phyloP scores from a whole-genome alignment of 2,888 invertebrate genomes.

The Ennomos quercinarius region DNA sequence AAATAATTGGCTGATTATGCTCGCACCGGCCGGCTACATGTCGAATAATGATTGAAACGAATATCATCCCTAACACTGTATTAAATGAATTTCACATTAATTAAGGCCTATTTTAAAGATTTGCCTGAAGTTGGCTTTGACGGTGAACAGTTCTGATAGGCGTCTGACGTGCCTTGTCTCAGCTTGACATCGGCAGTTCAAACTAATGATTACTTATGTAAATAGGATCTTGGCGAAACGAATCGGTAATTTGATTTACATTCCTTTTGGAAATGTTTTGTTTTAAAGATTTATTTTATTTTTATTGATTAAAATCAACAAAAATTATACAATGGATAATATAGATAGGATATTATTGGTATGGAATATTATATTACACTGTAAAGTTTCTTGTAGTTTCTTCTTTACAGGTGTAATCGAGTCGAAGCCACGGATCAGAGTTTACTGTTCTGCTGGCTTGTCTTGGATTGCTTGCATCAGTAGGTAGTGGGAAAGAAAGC shows the following conservation, averaged over 20 bases:
- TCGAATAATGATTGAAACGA: background rate
- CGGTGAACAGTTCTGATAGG: constrained; percentile 23
- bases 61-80: constrained; percentile 6
- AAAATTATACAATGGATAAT: too few species aligned
- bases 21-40: background rate
- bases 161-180: constrained; percentile 21
- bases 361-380: too few species aligned
- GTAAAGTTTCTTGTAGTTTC: too few species aligned
- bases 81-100: constrained; percentile 38
- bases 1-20: too few species aligned
- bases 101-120: constrained; percentile 31
- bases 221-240: background rate
- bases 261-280: background rate
- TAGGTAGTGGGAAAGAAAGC: too few species aligned
- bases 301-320: too few species aligned
- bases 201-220: constrained; percentile 15
- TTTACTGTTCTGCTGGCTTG: too few species aligned
- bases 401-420: too few species aligned
- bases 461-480: too few species aligned
- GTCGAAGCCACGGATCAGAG: too few species aligned
- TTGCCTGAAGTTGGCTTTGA: constrained; percentile 28
- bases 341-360: too few species aligned
- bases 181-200: constrained; percentile 9
- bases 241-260: too few species aligned
- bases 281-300: background rate